Evolutionary conservation across 1,140 invertebrate genomes (phyloP), one percentile per base, ranked within the genome.

Genomic region (Nephotettix cincticeps): DNA sequence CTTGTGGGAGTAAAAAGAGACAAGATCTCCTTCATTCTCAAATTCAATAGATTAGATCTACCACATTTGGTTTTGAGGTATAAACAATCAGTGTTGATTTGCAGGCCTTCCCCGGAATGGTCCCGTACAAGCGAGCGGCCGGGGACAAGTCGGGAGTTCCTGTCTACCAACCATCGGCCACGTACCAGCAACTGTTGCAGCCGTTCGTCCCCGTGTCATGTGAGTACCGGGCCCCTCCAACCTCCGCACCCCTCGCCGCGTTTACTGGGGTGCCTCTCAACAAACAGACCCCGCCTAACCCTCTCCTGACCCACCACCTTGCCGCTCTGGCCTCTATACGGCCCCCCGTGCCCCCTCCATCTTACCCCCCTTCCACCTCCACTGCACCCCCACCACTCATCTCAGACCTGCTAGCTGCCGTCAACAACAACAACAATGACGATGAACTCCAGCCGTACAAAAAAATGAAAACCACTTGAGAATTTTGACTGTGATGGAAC

Each of bases 121-220:
- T 94, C 81, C 93, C 94, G 80, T 96, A 95, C 84, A 96, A 95
- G 84, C 91, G 96, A 84, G 90, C 95, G 79, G 92, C 94, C 77
- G 94, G 93, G 65, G 94, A 96, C 83, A 98, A 98, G 84, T 95
- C 93, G 80, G 95, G 95, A 76, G 88, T 97, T 81, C 95, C 95
- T 76, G 93, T 98, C 76, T 98, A 97, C 86, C 95, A 97, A 84
- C 94, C 94, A 77, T 88, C 87, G 80, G 77, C 79, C 30, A 92
- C 91, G 76, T 97, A 97, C 85, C 95, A 97, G 83, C 94, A 94
- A 85, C 87, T 97, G 83, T 96, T 97, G 93, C 94, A 96, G 89
- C 93, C 93, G 79, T 93, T 92, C 86, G 91, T 93, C 86, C 91
- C 91, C 88, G 91, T 93, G 84, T 93, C 91, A 92, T 93, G 91